Conservation (phyloP, 2,797 vertebrate species). For the Semotilus atromaculatus region DNA sequence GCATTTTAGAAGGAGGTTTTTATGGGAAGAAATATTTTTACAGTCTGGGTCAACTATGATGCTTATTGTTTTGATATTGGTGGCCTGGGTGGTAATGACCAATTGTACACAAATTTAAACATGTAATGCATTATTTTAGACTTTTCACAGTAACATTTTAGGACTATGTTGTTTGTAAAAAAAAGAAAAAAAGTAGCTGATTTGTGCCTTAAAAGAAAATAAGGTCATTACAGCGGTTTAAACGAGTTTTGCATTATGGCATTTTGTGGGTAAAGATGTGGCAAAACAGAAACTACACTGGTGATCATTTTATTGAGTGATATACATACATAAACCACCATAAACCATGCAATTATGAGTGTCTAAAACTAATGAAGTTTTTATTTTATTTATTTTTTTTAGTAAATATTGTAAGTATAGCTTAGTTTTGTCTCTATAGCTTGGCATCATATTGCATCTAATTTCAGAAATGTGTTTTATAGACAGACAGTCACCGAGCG, state of each 20-base stretch:
- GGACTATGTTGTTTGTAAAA: not conserved
- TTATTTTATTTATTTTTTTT: too few species aligned
- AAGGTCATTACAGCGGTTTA: not conserved
- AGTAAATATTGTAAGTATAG: too few species aligned
- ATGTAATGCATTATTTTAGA: not conserved
- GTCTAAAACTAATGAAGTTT: not conserved
- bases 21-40: not conserved
- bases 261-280: constrained; percentile 49
- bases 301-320: not conserved
- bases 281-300: constrained; percentile 29
- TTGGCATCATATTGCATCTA: too few species aligned
- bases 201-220: not conserved
- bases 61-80: not conserved
- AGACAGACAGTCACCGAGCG: too few species aligned
- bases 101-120: not conserved
- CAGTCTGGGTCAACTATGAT: not conserved
- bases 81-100: not conserved
- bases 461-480: too few species aligned
- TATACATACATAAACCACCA: not conserved
- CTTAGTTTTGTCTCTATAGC: too few species aligned
- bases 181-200: not conserved
- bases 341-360: not conserved
- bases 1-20: not conserved
- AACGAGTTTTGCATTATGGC: not conserved
- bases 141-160: not conserved